Conservation (phyloP, 2,888 invertebrate genomes). For the Rhimphoctona megacephalus region DNA sequence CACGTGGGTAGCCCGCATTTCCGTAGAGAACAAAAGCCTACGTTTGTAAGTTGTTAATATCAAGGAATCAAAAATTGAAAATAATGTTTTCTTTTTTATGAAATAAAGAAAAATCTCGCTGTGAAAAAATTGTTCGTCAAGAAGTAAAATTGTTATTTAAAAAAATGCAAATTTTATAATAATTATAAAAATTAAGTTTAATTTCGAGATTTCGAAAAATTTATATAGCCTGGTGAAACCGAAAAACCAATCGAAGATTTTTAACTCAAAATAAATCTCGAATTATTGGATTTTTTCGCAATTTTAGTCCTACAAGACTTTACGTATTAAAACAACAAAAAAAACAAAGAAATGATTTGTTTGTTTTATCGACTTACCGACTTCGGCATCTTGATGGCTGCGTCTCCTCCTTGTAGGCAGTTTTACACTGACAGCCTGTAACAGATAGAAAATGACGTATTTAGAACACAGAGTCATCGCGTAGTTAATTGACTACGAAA, state of each 20-base stretch:
- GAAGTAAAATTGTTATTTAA: not conserved
- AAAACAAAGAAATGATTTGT: not conserved
- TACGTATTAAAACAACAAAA: not conserved
- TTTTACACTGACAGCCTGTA: conserved; percentile 78
- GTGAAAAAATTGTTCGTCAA: not conserved
- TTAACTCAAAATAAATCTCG: not conserved
- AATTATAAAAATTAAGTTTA: not conserved
- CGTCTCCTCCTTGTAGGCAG: conserved; percentile 72
- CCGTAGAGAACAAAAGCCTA: conserved; percentile 14
- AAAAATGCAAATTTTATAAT: not conserved
- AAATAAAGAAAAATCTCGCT: not conserved
- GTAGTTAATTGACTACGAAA: conserved; percentile 45
- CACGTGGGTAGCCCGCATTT: conserved; percentile 46
- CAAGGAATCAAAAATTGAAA: not conserved
- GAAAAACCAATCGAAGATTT: not conserved
- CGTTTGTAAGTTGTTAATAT: not conserved
- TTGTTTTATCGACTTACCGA: conserved; percentile 76
- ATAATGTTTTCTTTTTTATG: no score
- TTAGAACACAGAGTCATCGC: conserved; percentile 55
- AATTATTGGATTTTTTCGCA: not conserved
- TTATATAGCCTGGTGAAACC: not conserved
- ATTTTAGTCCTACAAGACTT: not conserved
- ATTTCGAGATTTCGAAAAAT: not conserved
- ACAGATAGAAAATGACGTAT: conserved; percentile 72
- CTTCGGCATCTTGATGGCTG: conserved; percentile 81